Evolutionary conservation across 2,797 vertebrate genomes (phyloP), one percentile per base, ranked within the genome.

Genomic region (Toxotes lorentzi): DNA sequence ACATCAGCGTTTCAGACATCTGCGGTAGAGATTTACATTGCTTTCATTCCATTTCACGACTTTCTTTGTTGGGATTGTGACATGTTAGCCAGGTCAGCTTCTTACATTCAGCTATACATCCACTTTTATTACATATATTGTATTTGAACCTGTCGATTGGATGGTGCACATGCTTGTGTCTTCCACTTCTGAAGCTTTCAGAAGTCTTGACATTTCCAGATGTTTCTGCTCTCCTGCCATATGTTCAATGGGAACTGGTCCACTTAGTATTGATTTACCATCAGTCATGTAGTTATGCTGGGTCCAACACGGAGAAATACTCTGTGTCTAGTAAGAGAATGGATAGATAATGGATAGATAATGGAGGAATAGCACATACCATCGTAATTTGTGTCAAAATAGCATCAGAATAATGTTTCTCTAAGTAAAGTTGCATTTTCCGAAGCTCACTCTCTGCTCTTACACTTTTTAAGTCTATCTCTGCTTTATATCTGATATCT

Each of bases 211-310:
- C 86, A 76, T 85, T 79, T 78, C 82, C 82, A 85, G 65, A 80
- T 81, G 84, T 86, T 85, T 85, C 51, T 47, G 73, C 78, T 88
- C 82, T 74, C 61, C 68, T 82, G 65, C 72, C 69, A 63, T 83
- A 76, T 85, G 62, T 84, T 83, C 78, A 80, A 43, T 78, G 69
- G 83, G 88, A 88, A 87, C 71, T 50, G 54, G 59, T 85, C 85
- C 41, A 75, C 86, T 93, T 88, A 45, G 56, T 88, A 96, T 93
- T 92, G 92, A 96, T 96, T 96, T 94, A 32, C 92, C 86, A 90
- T 95, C 93, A 94, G 78, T 95, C 79, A 77, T 81, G 89, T 85
- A 84, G 87, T 92, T 92, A 84, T 89, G 80, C 91, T 56, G 83
- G 72, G 86, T 75, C 65, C 56, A 73, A 79, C 86, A 70, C 67